phyloP scores from a whole-genome alignment of 2,797 vertebrate genomes.

The Micrastur ruficollis region DNA sequence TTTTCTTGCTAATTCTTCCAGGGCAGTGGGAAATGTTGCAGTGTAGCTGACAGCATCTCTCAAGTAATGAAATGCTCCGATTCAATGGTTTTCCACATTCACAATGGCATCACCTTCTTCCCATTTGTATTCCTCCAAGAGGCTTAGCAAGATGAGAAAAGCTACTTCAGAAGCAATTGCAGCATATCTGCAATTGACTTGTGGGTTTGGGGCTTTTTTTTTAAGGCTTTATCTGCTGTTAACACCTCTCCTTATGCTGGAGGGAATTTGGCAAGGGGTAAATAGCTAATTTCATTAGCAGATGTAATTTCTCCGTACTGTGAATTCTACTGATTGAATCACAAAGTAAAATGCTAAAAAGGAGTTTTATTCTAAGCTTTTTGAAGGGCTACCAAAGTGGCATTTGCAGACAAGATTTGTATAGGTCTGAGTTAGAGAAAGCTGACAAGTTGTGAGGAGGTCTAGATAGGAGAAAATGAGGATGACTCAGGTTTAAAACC shows the following conservation, averaged over 20 bases:
- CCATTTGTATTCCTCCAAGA: not conserved
- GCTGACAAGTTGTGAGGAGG: not conserved
- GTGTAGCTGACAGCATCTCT: not conserved
- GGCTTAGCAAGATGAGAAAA: slow-evolving; percentile 6
- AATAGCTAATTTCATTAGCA: not conserved
- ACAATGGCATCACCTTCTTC: not conserved
- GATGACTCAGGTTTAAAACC: not conserved
- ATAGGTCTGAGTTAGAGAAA: not conserved
- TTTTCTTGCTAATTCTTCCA: not conserved
- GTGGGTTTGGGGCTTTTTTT: not conserved
- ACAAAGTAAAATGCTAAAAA: not conserved
- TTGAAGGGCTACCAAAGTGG: not conserved
- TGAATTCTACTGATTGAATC: not conserved
- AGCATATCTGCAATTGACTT: not conserved
- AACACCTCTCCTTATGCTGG: not conserved
- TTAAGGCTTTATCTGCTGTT: not conserved
- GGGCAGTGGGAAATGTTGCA: not conserved
- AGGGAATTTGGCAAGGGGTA: not conserved
- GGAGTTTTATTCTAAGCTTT: not conserved
- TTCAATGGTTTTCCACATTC: not conserved
- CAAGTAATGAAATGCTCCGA: not conserved
- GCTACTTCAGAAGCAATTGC: not conserved
- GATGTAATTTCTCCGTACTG: not conserved
- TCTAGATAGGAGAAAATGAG: not conserved
- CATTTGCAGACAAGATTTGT: not conserved